phyloP scores from a whole-genome alignment of 2,888 invertebrate species.

The Escarpia spicata region DNA sequence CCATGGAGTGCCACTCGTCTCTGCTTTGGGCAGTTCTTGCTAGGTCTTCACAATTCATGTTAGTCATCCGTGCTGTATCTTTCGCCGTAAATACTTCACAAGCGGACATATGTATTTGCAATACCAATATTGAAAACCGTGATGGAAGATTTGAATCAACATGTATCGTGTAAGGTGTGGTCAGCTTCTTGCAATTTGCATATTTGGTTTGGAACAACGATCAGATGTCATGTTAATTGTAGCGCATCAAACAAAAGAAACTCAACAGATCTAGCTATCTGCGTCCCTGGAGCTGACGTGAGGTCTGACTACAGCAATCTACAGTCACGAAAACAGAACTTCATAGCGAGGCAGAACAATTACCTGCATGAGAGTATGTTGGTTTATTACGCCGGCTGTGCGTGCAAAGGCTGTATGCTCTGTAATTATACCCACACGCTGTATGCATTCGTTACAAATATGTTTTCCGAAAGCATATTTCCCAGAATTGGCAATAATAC shows the following conservation, averaged over 20 bases:
- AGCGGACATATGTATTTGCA: neutral
- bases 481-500: too few species aligned
- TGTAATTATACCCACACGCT: neutral
- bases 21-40: too few species aligned
- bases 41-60: too few species aligned
- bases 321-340: neutral
- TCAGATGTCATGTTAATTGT: neutral
- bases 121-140: neutral
- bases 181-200: neutral
- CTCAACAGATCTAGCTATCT: neutral
- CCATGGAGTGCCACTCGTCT: too few species aligned
- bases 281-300: neutral
- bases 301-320: neutral
- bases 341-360: neutral
- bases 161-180: neutral
- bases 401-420: neutral
- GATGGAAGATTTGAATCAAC: neutral
- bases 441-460: neutral
- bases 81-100: too few species aligned
- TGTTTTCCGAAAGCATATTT: too few species aligned
- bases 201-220: neutral
- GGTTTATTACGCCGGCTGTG: neutral
- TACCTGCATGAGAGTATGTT: neutral
- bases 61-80: too few species aligned
- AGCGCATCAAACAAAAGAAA: neutral